These are phyloP conservation scores for Drosophila austrosaltans DNA, from an alignment of 2,888 invertebrate genomes.

Conservation along the genomic window DNA sequence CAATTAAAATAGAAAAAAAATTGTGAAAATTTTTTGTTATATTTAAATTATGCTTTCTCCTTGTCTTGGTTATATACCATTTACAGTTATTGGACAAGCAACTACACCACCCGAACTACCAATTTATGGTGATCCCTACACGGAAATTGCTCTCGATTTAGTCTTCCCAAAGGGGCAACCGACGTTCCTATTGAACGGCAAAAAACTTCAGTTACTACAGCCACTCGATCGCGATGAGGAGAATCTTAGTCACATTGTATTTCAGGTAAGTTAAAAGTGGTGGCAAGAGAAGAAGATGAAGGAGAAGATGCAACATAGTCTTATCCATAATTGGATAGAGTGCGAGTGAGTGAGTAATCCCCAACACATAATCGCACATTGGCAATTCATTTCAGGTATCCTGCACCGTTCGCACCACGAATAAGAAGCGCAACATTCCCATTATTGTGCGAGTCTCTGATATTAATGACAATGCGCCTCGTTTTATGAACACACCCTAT, in stretches of 20 bases:
- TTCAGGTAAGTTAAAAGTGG: constrained; percentile 87
- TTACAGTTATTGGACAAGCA: constrained; percentile 91
- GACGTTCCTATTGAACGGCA: constrained; percentile 92
- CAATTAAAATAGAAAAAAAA: constrained; percentile 12
- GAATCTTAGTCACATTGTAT: constrained; percentile 93
- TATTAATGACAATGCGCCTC: constrained; percentile 94
- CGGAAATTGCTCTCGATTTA: constrained; percentile 90
- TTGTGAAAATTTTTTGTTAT: constrained; percentile 20
- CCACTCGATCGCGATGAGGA: constrained; percentile 94
- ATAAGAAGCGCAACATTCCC: constrained; percentile 92
- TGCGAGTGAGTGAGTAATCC: constrained; percentile 13
- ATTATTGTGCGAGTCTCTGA: constrained; percentile 95
- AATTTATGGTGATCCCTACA: constrained; percentile 91
- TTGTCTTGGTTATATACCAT: constrained; percentile 48
- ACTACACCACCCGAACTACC: constrained; percentile 92
- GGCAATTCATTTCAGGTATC: constrained; percentile 87
- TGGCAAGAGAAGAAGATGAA: background rate
- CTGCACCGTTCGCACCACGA: constrained; percentile 91
- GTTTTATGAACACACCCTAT: constrained; percentile 93
- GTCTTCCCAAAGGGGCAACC: constrained; percentile 92
- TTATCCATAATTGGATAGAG: constrained; percentile 24
- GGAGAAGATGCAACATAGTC: constrained; percentile 18
- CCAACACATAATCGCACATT: constrained; percentile 18
- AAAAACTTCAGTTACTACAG: constrained; percentile 90
- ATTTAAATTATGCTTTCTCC: constrained; percentile 41